Base-by-base conservation (phyloP, 1,140 invertebrate species). In the Drosophila sechellia region DNA sequence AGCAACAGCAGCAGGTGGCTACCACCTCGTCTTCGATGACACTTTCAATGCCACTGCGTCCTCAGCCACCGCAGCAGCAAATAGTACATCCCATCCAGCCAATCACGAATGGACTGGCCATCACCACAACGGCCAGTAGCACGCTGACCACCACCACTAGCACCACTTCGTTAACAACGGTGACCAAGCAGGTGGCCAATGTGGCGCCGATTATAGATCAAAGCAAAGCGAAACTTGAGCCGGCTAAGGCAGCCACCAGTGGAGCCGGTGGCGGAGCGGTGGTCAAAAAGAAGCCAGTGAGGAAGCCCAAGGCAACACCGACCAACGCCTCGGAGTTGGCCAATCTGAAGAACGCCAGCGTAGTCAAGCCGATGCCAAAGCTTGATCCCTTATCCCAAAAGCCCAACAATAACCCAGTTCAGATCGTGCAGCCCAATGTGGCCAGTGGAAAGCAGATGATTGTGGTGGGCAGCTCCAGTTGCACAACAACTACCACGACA, bases 201-300 rank as follows among this genome's bases (percentile, higher is more conserved):
- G 91, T 92, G 34, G 91, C 91, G 25, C 91, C 91, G 11, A 92
- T 92, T 34, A 92, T 92, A 12, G 91, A 92, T 54, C 89, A 92
- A 22, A 92, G 91, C 48, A 92, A 92, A 52, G 90, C 90, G 1
- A 92, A 86, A 42, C 65, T 83, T 48, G 84, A 84, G 53, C 86
- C 84, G 2, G 71, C 79, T 0, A 90, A 90, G 65, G 48, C 63
- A 39, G 69, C 71, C 0, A 35, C 63, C 17, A 57, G 50, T 53
- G 25, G 68, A 13, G 17, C 46, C 12, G 64, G 35, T 15, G 57
- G 52, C 0, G 60, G 54, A 4, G 76, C 84, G 5, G 85, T 91
- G 22, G 79, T 66, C 15, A 91, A 91, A 43, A 91, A 91, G 73
- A 91, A 91, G 42, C 90, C 90, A 0, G 90, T 91, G 48, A 70